Base-by-base conservation (phyloP, 1,140 invertebrate genomes). In the Drosophila nigromelanica region DNA sequence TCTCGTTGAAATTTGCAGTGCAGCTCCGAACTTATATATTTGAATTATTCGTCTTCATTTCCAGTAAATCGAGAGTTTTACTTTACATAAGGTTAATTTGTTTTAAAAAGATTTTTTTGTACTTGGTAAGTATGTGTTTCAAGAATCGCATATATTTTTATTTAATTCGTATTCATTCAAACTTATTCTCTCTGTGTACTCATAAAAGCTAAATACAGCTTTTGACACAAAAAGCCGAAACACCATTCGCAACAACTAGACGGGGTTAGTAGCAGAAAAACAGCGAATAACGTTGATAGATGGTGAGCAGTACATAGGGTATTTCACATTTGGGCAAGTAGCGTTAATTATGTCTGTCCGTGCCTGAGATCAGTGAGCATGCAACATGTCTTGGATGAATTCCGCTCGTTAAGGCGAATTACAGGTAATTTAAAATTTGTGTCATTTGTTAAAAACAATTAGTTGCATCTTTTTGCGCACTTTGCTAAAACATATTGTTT, bases 341-440 rank as follows among this genome's bases (percentile, higher is more conserved):
- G 30, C 47, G 5, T 18, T 30, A 59, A 54, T 54, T 71, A 48
- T 43, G 24, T 27, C 14, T 40, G 33, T 10, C 48, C 18, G 43
- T 18, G 21, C 2, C 45, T 21, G 35, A 40, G 52, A 11, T 68
- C 56, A 76, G 24, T 6, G 14, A 60, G 61, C 73, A 54, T 64
- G 52, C 8, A 59, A 70, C 58, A 15, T 73, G 40, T 70, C 63
- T 63, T 14, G 60, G 35, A 56, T 63, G 35, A 69, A 37, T 63
- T 56, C 8, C 10, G 15, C 56, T 59, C 67, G 58, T 70, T 54
- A 59, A 56, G 12, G 1, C 10, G 51, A 67, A 51, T 50, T 60
- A 21, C 15, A 56, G 33, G 33, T 18, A 59, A 64, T 64, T 71
- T 35, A 0, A 18, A 61, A 55, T 47, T 15, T 55, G 18, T 63